Conservation (phyloP, 2,888 invertebrate species). For the Operophtera brumata region DNA sequence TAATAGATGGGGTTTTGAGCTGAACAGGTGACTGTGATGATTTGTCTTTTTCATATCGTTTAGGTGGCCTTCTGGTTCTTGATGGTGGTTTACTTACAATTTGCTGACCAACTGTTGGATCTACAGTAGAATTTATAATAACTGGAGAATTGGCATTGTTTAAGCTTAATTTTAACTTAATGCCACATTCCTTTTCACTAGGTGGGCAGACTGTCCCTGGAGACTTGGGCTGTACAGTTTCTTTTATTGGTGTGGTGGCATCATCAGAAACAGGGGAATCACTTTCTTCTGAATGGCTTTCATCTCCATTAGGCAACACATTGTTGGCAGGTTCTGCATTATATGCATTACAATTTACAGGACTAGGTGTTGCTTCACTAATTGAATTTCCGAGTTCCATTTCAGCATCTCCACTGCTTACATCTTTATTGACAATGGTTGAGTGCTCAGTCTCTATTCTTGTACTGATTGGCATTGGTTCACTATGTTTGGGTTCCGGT, state of each 20-base stretch:
- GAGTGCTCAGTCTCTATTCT: conserved; percentile 55
- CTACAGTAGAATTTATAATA: conserved; percentile 76
- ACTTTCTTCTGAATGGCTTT: conserved; percentile 62
- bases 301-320: conserved; percentile 61
- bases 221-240: conserved; percentile 37
- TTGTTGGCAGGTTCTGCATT: conserved; percentile 41
- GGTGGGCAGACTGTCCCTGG: conserved; percentile 45
- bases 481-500: conserved; percentile 44
- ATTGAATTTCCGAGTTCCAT: conserved; percentile 54
- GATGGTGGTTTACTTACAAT: conserved; percentile 64
- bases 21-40: conserved; percentile 38
- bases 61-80: conserved; percentile 66
- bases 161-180: conserved; percentile 72
- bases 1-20: conserved; percentile 65
- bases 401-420: conserved; percentile 54
- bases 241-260: conserved; percentile 39
- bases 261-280: conserved; percentile 56
- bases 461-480: conserved; percentile 54
- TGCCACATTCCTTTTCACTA: conserved; percentile 69
- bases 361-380: conserved; percentile 46
- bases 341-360: conserved; percentile 39
- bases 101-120: conserved; percentile 68
- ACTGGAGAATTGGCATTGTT: conserved; percentile 76
- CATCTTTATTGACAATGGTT: conserved; percentile 51
- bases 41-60: conserved; percentile 65